A percentile compares a stretch with the other conserved stretches of the same genome.
These are phyloP conservation scores for Chlamydotis undulata DNA, from an alignment of 2,113 vertebrate genomes.

Conservation along the genomic window DNA sequence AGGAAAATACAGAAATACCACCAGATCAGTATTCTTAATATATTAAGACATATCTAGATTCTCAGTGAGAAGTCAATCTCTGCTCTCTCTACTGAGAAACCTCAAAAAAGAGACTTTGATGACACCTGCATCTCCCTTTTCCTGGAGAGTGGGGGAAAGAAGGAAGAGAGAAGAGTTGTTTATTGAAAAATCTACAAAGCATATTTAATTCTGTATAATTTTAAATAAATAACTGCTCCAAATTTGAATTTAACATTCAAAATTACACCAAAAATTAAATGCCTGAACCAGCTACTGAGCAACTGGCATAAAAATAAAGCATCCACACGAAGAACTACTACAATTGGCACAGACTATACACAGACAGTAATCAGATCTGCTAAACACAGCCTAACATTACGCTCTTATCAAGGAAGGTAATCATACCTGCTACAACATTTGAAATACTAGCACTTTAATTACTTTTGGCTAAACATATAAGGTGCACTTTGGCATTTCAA, in stretches of 20 bases:
- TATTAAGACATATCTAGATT: background rate
- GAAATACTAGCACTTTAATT: background rate
- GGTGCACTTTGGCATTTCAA: background rate
- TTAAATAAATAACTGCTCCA: background rate
- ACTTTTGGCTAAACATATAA: conserved; percentile 1
- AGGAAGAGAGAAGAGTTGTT: background rate
- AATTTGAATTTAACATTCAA: background rate
- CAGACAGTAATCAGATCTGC: conserved; percentile 3
- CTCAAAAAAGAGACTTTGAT: background rate
- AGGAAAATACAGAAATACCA: background rate
- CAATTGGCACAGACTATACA: background rate
- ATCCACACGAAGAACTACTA: background rate
- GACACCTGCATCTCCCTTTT: background rate
- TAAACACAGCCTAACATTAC: background rate
- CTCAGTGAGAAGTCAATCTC: background rate
- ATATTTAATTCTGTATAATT: background rate
- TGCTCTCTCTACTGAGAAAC: background rate
- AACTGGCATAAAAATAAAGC: background rate
- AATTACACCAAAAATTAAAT: background rate
- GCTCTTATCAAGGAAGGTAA: background rate
- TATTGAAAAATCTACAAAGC: background rate
- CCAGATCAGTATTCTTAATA: background rate
- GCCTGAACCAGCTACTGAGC: background rate
- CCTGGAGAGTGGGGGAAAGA: background rate
- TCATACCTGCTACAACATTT: background rate